Conservation (phyloP, 2,797 vertebrate genomes). For the Chaetophractus vellerosus region DNA sequence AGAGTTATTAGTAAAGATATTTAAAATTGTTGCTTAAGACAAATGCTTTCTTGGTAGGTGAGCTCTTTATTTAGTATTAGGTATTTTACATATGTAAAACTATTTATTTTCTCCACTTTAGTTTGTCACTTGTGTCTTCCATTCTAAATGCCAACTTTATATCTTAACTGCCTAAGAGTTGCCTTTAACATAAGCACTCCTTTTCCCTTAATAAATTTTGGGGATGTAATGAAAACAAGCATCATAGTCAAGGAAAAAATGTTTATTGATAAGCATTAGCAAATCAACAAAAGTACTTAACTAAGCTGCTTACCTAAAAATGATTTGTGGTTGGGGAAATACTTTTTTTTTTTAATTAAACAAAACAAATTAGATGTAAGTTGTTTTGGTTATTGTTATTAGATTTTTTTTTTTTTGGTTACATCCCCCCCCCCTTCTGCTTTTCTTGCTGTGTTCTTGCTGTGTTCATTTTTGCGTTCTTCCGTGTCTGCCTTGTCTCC, state of each 20-base stretch:
- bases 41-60: background rate
- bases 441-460: too few species aligned
- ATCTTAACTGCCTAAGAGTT: background rate
- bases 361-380: conserved; percentile 56
- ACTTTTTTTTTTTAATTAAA: conserved; percentile 7
- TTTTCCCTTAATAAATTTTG: conserved; percentile 45
- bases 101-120: background rate
- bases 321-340: conserved; percentile 52
- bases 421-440: too few species aligned
- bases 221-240: conserved; percentile 45
- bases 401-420: too few species aligned
- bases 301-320: conserved; percentile 45
- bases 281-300: conserved; percentile 60
- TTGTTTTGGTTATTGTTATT: conserved; percentile 73
- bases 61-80: background rate
- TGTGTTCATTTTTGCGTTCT: too few species aligned
- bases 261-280: conserved; percentile 54
- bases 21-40: conserved; percentile 9
- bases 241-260: background rate
- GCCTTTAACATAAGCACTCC: background rate
- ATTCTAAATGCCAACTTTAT: background rate
- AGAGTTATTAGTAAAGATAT: background rate
- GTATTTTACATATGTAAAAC: background rate
- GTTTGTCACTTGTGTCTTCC: background rate
- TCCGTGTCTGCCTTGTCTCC: too few species aligned